phyloP scores from a whole-genome alignment of 2,113 vertebrate genomes.

The Tautogolabrus adspersus region DNA sequence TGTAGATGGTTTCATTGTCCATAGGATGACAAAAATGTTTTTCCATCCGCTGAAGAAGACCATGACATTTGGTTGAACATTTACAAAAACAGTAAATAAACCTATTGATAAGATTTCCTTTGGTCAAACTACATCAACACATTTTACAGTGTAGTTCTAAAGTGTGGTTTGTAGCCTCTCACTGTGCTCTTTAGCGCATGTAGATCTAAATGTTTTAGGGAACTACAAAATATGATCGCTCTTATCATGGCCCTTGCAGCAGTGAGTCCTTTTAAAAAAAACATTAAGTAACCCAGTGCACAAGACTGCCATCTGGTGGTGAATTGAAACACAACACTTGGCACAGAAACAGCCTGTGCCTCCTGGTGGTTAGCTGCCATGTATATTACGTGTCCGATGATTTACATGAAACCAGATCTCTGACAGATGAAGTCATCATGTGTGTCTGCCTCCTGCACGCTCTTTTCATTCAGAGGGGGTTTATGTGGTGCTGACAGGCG shows the following conservation, averaged over 20 bases:
- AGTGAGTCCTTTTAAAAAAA: neutral
- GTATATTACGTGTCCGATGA: slow-evolving; percentile 13
- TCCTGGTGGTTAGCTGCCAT: slow-evolving; percentile 21
- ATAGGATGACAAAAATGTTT: no score
- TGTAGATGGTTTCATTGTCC: neutral
- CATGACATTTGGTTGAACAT: neutral
- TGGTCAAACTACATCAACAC: neutral
- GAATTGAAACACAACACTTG: neutral
- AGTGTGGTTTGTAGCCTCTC: neutral
- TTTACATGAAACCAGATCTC: slow-evolving; percentile 48
- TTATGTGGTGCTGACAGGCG: slow-evolving; percentile 2
- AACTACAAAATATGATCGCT: no score
- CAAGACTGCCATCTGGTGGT: slow-evolving; percentile 71
- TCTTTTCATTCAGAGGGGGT: slow-evolving; percentile 1
- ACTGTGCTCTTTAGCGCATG: no score
- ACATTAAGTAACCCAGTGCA: slow-evolving; percentile 24
- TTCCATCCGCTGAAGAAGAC: neutral
- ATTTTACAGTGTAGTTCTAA: neutral
- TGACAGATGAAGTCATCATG: slow-evolving; percentile 42
- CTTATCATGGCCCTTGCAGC: neutral
- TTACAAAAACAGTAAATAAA: no score
- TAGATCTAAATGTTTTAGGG: no score
- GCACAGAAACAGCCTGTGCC: neutral
- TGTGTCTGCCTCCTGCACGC: slow-evolving; percentile 7
- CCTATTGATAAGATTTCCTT: no score